Evolutionary conservation across 2,888 invertebrate species (phyloP).

Genomic region (Drosophila dives): DNA sequence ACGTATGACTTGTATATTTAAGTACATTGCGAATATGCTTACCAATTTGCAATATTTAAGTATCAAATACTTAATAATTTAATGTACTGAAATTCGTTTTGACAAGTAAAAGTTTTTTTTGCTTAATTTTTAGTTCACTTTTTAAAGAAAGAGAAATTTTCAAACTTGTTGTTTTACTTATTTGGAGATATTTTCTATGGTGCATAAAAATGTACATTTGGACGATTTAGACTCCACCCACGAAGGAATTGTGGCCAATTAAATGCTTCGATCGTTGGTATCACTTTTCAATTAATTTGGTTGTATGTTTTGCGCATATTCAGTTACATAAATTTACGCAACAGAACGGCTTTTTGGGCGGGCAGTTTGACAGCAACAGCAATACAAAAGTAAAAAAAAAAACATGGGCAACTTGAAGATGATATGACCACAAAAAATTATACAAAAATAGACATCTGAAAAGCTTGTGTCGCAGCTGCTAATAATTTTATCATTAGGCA

Average conservation of each 20-base stretch:
- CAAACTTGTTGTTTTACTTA: neutral
- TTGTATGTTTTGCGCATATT: conserved; percentile 51
- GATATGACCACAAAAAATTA: conserved; percentile 9
- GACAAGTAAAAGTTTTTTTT: neutral
- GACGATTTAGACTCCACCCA: conserved; percentile 51
- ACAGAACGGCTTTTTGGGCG: conserved; percentile 44
- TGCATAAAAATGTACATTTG: neutral
- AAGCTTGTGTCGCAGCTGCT: conserved; percentile 26
- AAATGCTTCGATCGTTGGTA: conserved; percentile 42
- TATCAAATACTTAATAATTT: neutral
- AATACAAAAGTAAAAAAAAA: neutral
- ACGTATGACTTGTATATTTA: neutral
- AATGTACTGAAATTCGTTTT: neutral
- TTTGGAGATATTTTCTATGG: too few relatives aligned
- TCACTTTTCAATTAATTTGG: conserved; percentile 57
- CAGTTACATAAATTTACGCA: conserved; percentile 69
- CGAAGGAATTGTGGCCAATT: conserved; percentile 57
- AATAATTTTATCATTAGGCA: conserved; percentile 62
- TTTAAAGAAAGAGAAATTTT: neutral
- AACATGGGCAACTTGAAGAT: neutral
- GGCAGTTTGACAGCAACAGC: conserved; percentile 9
- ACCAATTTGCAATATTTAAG: neutral
- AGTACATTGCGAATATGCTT: neutral
- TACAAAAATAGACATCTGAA: conserved; percentile 8
- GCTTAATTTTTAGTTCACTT: neutral